Evolutionary conservation across 2,888 invertebrate species (phyloP), one percentile per base, ranked within the genome.

Genomic region (Ophion ellenae): DNA sequence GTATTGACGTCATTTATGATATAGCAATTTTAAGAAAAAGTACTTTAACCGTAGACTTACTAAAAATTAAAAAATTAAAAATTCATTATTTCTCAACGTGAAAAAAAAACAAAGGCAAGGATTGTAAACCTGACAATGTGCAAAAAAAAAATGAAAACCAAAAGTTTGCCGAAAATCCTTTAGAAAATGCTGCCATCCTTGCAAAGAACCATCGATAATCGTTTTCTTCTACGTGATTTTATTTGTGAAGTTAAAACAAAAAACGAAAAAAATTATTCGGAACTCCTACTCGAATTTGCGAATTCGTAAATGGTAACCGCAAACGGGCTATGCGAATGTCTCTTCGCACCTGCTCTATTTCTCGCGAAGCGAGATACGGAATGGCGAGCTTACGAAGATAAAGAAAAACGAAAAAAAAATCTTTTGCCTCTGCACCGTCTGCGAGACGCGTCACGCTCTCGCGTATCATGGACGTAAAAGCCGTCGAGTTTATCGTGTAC

Each of bases 401-500:
- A 28, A 40, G 47, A 24, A 74, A 61, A 47, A 70, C 20, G 6
- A 47, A 71, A 53, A 6, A 47, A 20, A 47, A 57, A 57, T 57
- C 69, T 69, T 63, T 53, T 64, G 24, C 45, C 40, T 63, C 32
- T 45, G 28, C 32, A 24, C n/a, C 59, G 67, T 17, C 28, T n/a
- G 67, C 45, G 47, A 63, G 64, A 45, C 57, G 36, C 61, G 63
- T 70, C 79, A 70, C 63, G 74, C 45, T 47, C 45, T 47, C 1
- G 47, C 61, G n/a, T 70, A 83, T 83, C 75, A 70, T 53, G 69
- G 10, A 61, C 57, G 59, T 73, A 74, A 45, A 78, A 83, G 63
- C 59, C 69, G 36, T 28, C 74, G 66, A 53, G 66, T 79, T 83
- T 79, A 79, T 79, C 64, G 79, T 57, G 59, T n/a, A 79, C 70